These are phyloP conservation scores for Lucilia cuprina DNA, from an alignment of 1,140 invertebrate species.

Conservation along the genomic window DNA sequence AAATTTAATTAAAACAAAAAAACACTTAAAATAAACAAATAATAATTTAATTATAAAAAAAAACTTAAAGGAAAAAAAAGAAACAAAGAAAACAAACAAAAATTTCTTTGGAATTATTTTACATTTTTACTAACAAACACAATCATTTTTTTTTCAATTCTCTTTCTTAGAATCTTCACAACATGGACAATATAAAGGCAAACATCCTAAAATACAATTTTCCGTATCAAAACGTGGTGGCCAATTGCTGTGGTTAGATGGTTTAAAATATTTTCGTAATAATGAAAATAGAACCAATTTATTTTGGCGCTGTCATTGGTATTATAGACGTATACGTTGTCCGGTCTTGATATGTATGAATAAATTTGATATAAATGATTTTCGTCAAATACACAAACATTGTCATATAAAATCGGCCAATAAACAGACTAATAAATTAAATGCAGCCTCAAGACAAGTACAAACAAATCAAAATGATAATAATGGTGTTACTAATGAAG, in stretches of 20 bases:
- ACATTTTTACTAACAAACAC: neutral
- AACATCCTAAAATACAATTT: conserved; percentile 55
- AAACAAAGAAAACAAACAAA: neutral
- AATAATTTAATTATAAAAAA: neutral
- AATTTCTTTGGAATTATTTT: neutral
- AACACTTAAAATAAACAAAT: neutral
- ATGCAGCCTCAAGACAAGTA: neutral
- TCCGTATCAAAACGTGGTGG: conserved; percentile 57
- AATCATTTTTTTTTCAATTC: neutral
- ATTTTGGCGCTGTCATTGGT: conserved; percentile 62
- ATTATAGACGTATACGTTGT: conserved; percentile 56
- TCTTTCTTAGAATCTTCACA: neutral
- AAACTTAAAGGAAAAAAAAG: neutral
- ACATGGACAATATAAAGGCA: conserved; percentile 50
- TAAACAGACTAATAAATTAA: neutral
- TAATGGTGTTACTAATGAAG: neutral
- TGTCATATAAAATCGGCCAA: conserved; percentile 46
- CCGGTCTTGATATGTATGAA: conserved; percentile 60
- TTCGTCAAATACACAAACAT: conserved; percentile 58
- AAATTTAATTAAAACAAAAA: neutral
- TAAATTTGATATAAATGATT: conserved; percentile 53
- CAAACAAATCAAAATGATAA: neutral
- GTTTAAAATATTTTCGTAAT: conserved; percentile 58
- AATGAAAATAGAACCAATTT: conserved; percentile 58
- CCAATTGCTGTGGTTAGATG: conserved; percentile 57